Conservation (phyloP, 2,113 vertebrate species). For the Chelonoidis abingdonii region DNA sequence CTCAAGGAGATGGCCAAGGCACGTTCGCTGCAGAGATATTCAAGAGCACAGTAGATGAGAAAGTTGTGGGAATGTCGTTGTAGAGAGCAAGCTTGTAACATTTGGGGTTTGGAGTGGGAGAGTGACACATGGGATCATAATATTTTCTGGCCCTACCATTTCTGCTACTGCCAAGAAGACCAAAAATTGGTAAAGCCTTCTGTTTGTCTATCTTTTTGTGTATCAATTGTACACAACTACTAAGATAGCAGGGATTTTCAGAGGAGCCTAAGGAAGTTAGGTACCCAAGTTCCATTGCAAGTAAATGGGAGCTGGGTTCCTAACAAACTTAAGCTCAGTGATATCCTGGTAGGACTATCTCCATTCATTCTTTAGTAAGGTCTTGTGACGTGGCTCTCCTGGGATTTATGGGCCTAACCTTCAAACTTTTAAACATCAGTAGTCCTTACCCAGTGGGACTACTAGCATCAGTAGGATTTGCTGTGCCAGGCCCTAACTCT, state of each 20-base stretch:
- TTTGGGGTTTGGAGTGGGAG: not conserved
- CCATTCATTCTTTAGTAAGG: not conserved
- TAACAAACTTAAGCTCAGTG: rapidly evolving
- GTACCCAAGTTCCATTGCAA: not conserved
- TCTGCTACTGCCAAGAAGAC: not conserved
- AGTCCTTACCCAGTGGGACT: too few species aligned
- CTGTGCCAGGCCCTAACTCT: too few species aligned
- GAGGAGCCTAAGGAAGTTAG: rapidly evolving
- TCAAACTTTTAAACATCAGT: not conserved
- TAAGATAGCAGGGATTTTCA: not conserved
- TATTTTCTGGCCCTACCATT: not conserved
- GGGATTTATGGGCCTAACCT: not conserved
- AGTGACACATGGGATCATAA: not conserved
- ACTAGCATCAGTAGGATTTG: too few species aligned
- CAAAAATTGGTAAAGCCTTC: not conserved
- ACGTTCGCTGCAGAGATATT: not conserved
- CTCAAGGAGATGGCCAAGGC: not conserved
- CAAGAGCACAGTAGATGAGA: not conserved
- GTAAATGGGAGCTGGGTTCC: not conserved
- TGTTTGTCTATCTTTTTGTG: not conserved
- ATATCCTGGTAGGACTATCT: not conserved
- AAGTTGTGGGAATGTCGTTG: rapidly evolving
- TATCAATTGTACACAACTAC: not conserved
- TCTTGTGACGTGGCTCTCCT: not conserved
- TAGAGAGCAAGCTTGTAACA: not conserved